These are phyloP conservation scores for Eubucco bourcierii DNA, from an alignment of 2,113 vertebrate genomes.

Conservation along the genomic window DNA sequence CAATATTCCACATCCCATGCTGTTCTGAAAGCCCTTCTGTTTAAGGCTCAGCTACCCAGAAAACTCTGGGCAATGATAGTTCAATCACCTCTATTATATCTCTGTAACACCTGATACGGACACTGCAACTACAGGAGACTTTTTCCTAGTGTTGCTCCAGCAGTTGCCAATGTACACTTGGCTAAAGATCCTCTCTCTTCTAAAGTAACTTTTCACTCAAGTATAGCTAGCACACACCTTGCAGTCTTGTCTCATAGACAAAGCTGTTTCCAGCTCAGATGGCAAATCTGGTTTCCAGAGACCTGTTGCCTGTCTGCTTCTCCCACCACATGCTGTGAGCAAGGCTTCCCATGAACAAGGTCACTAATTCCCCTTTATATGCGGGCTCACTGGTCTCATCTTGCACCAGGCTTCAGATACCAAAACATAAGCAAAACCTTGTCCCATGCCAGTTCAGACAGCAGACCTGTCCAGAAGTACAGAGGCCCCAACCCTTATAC, in stretches of 20 bases:
- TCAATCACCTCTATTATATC: not conserved
- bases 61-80: not conserved
- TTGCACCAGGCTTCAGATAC: not conserved
- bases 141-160: not conserved
- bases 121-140: not conserved
- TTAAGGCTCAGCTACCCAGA: not conserved
- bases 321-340: not conserved
- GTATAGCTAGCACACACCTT: not conserved
- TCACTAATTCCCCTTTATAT: not conserved
- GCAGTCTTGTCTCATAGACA: not conserved
- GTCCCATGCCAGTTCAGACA: not conserved
- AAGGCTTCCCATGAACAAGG: not conserved
- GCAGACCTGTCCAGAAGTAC: not conserved
- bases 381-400: not conserved
- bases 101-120: not conserved
- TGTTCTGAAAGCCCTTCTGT: not conserved
- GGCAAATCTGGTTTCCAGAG: not conserved
- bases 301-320: not conserved
- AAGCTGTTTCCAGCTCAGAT: not conserved
- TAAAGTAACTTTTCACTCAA: not conserved
- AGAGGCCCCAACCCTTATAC: not conserved
- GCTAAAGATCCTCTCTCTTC: not conserved
- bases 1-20: rapidly evolving
- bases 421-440: not conserved
- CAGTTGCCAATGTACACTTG: not conserved